Base-by-base conservation (phyloP, 2,888 invertebrate genomes). In the Nephrotoma appendiculata region DNA sequence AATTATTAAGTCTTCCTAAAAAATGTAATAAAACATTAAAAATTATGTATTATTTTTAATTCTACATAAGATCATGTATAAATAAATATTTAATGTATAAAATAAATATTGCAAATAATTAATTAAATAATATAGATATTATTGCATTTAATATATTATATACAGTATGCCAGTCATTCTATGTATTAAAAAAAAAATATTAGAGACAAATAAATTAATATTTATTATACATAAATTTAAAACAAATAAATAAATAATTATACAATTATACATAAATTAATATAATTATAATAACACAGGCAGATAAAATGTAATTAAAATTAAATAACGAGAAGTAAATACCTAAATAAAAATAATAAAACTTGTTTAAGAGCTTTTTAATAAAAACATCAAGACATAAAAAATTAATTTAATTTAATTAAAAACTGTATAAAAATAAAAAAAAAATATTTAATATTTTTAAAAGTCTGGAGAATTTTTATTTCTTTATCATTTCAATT, bases 1-100 rank as follows among this genome's bases (percentile, higher is more conserved):
- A 84, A 84, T 84, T 84, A 84, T 84, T 84, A 84, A 84, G 84
- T 84, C 84, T 84, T 84, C 84, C 84, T 84, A 84, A 7, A 42
- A 84, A 84, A 71, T 71, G 19, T 71, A 31, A 71, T 31, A 31
- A 71, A 71, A 71, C 71, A 71, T 71, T 71, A 71, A 71, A 19
- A 9, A 31, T 71, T 71, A 71, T 71, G 71, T 71, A 71, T 71
- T 71, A 71, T 71, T 71, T 71, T 31, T 71, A 71, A 71, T 6
- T 15, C 52, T 52, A 71, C 31, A 71, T 31, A 57, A 31, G 7
- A 71, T 9, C 9, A 19, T 71, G 31, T 71, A 71, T 71, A 71
- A 71, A 71, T 71, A 71, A 71, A 71, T 31, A 71, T 31, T 9
- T 31, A 71, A 9, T 71, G 31, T 71, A 71, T 31, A 52, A 52